A percentile compares a stretch with the other conserved stretches of the same genome.
phyloP scores from a whole-genome alignment of 2,888 invertebrate species.

The Drosophila neonasuta region DNA sequence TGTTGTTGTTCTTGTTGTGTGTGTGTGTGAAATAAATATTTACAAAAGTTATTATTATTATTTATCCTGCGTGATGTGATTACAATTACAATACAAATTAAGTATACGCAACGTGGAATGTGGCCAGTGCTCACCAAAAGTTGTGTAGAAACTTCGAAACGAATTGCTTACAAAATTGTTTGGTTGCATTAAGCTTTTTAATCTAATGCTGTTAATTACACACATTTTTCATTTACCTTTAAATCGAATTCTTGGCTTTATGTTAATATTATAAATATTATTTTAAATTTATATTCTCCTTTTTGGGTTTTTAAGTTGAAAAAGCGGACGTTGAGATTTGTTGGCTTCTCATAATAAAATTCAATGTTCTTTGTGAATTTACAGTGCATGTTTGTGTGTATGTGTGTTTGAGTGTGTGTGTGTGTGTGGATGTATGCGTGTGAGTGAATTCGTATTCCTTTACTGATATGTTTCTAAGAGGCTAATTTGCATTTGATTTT shows the following conservation, averaged over 20 bases:
- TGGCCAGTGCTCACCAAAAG: constrained; percentile 44
- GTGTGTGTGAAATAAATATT: constrained; percentile 65
- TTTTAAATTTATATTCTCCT: constrained; percentile 26
- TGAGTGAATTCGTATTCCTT: constrained; percentile 60
- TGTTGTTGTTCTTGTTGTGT: constrained; percentile 11
- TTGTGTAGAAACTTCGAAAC: constrained; percentile 44
- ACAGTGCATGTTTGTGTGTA: constrained; percentile 53
- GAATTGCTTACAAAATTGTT: constrained; percentile 56
- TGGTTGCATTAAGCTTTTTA: constrained; percentile 39
- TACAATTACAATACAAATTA: constrained; percentile 38
- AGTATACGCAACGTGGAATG: constrained; percentile 51
- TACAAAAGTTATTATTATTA: constrained; percentile 61
- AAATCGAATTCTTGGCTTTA: constrained; percentile 47
- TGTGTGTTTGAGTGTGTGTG: constrained; percentile 9
- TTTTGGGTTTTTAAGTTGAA: constrained; percentile 46
- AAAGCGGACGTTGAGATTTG: constrained; percentile 72
- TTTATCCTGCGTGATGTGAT: constrained; percentile 24
- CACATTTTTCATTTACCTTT: constrained; percentile 31
- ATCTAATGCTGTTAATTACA: constrained; percentile 27
- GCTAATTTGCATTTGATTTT: constrained; percentile 77
- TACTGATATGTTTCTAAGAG: constrained; percentile 82
- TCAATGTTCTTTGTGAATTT: constrained; percentile 57
- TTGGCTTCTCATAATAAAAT: constrained; percentile 63
- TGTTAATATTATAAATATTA: constrained; percentile 12
- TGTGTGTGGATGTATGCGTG: constrained; percentile 35